A percentile compares a stretch with the other conserved stretches of the same genome.
phyloP scores from a whole-genome alignment of 1,140 invertebrate species.

The Hydropsyche tenuis region DNA sequence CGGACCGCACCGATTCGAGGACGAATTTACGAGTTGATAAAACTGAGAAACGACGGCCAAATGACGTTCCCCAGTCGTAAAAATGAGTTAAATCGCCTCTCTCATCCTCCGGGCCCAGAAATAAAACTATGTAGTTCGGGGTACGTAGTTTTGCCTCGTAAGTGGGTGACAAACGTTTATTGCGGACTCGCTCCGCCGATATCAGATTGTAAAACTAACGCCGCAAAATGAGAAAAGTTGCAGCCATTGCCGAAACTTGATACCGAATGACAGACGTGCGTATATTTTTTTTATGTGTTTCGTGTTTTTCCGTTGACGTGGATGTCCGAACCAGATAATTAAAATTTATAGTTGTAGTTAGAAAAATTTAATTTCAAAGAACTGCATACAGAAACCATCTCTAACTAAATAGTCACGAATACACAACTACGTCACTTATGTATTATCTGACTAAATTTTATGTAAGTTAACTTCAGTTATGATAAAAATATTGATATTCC shows the following conservation, averaged over 20 bases:
- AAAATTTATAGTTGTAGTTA: too few relatives aligned
- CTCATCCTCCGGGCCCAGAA: neutral
- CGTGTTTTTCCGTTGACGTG: too few relatives aligned
- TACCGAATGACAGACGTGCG: neutral
- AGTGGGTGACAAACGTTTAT: conserved; percentile 30
- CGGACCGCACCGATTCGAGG: neutral
- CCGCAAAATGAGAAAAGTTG: conserved; percentile 19
- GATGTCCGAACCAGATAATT: too few relatives aligned
- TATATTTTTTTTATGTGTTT: too few relatives aligned
- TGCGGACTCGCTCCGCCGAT: neutral
- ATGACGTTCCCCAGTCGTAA: conserved; percentile 25
- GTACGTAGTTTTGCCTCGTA: conserved; percentile 9
- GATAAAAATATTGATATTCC: too few relatives aligned
- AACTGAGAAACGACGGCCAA: neutral
- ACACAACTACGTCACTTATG: too few relatives aligned
- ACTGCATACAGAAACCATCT: too few relatives aligned
- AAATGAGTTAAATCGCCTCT: conserved; percentile 32
- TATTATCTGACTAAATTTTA: too few relatives aligned
- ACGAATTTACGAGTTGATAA: conserved; percentile 10
- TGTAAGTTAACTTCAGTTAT: too few relatives aligned
- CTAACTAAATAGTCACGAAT: too few relatives aligned
- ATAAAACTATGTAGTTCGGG: conserved; percentile 27
- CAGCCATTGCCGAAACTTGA: conserved; percentile 8
- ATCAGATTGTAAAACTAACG: conserved; percentile 20
- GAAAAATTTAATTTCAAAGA: too few relatives aligned